Evolutionary conservation across 1,140 invertebrate genomes (phyloP).

Genomic region (Thereuonema tuberculata): DNA sequence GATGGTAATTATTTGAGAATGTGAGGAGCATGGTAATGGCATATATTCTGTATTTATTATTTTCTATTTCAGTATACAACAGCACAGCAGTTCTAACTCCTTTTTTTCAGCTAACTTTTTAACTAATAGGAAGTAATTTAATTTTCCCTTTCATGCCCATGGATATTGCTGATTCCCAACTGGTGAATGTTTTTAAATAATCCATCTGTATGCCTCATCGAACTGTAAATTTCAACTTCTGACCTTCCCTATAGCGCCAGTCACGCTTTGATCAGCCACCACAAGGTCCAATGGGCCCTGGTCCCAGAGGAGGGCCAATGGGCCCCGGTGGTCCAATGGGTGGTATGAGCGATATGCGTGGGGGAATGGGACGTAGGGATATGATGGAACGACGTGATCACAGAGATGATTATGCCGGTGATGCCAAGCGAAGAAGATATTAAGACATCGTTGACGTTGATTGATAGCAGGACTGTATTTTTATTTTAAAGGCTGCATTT

Average conservation of each 20-base stretch:
- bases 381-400: background rate
- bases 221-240: too few relatives aligned
- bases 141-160: background rate
- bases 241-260: background rate
- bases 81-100: too few relatives aligned
- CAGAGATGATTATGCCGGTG: background rate
- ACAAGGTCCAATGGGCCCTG: background rate
- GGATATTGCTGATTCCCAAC: background rate
- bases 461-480: too few relatives aligned
- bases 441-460: background rate
- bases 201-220: too few relatives aligned
- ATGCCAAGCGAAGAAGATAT: background rate
- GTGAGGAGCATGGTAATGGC: too few relatives aligned
- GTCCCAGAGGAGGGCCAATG: background rate
- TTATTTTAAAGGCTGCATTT: too few relatives aligned
- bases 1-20: too few relatives aligned
- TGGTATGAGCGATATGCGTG: background rate
- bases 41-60: too few relatives aligned
- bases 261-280: conserved; percentile 1
- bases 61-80: too few relatives aligned
- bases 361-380: conserved; percentile 2
- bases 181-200: too few relatives aligned
- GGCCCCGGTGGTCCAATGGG: background rate
- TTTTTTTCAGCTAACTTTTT: too few relatives aligned
- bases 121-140: background rate